Evolutionary conservation across 1,140 invertebrate species (phyloP), one percentile per base, ranked within the genome.

Genomic region (Pseudomyrmex gracilis): DNA sequence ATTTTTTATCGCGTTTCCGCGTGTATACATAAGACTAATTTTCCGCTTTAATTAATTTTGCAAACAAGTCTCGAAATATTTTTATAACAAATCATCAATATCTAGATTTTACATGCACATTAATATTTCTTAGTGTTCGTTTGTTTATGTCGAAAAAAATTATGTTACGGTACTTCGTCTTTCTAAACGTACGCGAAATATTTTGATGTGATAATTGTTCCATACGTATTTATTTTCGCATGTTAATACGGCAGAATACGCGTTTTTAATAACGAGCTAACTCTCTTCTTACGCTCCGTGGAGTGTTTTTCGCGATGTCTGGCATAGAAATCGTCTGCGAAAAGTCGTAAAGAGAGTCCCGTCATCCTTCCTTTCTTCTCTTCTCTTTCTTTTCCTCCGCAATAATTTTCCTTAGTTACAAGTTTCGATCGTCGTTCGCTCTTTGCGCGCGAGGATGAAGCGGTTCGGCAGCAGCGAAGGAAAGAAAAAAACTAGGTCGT

Each of bases 401-500:
- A 58, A 47, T 78, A 24, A 78, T 57, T 45, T 78, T 55, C 8
- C 2, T 22, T 24, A 57, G 34, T 34, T 34, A 34, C 34, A 34
- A 34, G 34, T 34, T 34, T 34, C 34, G 34, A 34, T 34, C 34
- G 34, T 34, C 47, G 67, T 70, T 68, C 68, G 15, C 2, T 67
- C 43, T 78, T 67, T 13, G 7, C 20, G 53, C 43, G 12, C 43
- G 47, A 34, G 15, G 47, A 78, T 58, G 22, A 13, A 67, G 10
- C 9, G n/a, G 12, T 34, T 34, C n/a, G 17, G n/a, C 13, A 15
- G n/a, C 47, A 22, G 2, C 53, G 15, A 7, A 13, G 5, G n/a
- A 61, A 9, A 8, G 12, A 73, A 73, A 73, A 61, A 82, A 82
- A 73, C 61, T 61, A 1, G 66, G 24, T 73, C 45, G 49, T 34